Evolutionary conservation across 2,797 vertebrate species (phyloP), one percentile per base, ranked within the genome.

Genomic region (Eupleurogrammus muticus): DNA sequence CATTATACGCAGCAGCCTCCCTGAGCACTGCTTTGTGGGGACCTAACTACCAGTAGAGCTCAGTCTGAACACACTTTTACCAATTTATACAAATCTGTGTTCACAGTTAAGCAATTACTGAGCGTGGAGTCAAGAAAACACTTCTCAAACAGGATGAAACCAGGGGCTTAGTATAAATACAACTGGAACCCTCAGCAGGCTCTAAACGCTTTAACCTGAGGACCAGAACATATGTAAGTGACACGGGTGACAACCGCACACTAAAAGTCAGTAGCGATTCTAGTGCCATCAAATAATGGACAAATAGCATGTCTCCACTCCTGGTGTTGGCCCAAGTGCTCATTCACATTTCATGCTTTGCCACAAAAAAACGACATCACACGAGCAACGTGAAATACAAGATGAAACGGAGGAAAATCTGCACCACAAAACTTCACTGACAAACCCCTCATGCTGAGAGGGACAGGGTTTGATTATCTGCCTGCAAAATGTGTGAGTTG

Each of bases 321-420:
- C 57, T 53, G 56, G 51, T 19, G 36, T 38, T 40, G 21, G 20
- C n/a, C 38, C 32, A 68, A 24, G 35, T 28, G 28, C 46, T 65
- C 47, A 46, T 65, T 60, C 65, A 65, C 53, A 38, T 35, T 61
- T 55, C 50, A 67, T 55, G 54, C 44, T 66, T 66, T 64, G 49
- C 50, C 54, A 56, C 64, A 28, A 9, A 48, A 38, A 36, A 58
- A 13, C 21, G 50, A 59, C 28, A 24, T 67, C 23, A 63, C 21
- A 65, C 44, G 60, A 49, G 7, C 13, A 35, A 58, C 47, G 52
- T 9, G 7, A 64, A 60, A 60, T 36, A 42, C 46, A 40, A 4
- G 8, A 20, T 35, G 32, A 49, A 16, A 24, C 20, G 49, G 20
- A 61, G 9, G 44, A 66, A 21, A 52, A 49, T 44, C 34, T 38